phyloP scores from a whole-genome alignment of 2,888 invertebrate genomes.

The Drosophila paucipuncta region DNA sequence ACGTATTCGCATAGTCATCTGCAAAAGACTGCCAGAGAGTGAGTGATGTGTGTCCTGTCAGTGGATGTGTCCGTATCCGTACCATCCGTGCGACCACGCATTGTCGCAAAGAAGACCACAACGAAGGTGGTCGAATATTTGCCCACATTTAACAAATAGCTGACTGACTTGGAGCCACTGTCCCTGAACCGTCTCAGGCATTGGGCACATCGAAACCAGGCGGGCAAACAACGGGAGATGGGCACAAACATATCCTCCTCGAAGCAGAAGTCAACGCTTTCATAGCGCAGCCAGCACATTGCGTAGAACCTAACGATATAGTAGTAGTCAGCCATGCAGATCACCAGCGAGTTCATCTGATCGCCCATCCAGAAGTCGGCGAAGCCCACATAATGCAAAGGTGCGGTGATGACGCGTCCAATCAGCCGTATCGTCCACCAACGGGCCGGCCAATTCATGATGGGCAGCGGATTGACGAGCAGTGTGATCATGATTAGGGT shows the following conservation, averaged over 20 bases:
- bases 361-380: conserved; percentile 99
- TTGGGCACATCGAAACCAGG: conserved; percentile 99
- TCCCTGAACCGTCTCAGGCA: conserved; percentile 97
- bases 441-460: conserved; percentile 94
- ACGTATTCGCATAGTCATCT: conserved; percentile 87
- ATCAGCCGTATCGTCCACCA: conserved; percentile 89
- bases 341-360: conserved; percentile 96
- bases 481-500: conserved; percentile 92
- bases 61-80: conserved; percentile 8
- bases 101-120: conserved; percentile 92
- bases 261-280: conserved; percentile 83
- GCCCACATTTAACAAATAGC: conserved; percentile 97
- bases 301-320: conserved; percentile 96
- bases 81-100: conserved; percentile 85
- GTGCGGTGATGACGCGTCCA: conserved; percentile 93
- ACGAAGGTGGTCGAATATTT: conserved; percentile 98
- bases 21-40: conserved; percentile 57
- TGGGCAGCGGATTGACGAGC: conserved; percentile 95
- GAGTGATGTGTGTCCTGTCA: conserved; percentile 13
- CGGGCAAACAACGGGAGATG: conserved; percentile 95
- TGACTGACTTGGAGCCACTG: conserved; percentile 92
- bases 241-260: conserved; percentile 90
- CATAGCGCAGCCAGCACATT: conserved; percentile 47
- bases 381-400: conserved; percentile 95
- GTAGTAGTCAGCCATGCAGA: conserved; percentile 95